Evolutionary conservation across 2,888 invertebrate genomes (phyloP), one percentile per base, ranked within the genome.

Genomic region (Cephus rjabovi): DNA sequence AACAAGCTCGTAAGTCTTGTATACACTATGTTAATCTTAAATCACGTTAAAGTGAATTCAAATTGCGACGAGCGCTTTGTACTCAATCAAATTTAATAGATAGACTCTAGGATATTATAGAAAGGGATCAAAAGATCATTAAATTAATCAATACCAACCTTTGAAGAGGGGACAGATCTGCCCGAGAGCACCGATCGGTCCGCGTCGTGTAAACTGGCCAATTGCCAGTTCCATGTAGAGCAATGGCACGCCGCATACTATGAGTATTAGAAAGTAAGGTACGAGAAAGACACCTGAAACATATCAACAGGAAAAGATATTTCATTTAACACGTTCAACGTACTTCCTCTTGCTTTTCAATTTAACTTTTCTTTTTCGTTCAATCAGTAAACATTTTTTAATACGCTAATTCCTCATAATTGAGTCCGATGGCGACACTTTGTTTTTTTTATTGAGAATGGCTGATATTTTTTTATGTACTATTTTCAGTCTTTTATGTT

Each of bases 151-250:
- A 71, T 31, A 34, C 75, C 37, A 86, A 97, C 97, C 98, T 96
- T 98, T 98, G 86, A 98, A 96, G 79, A 98, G 93, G 15, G 98
- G 98, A 91, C 98, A 98, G 82, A 98, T 94, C 92, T 97, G 97
- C 83, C 96, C 97, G 85, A 98, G 92, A 75, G 98, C 98, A 80
- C 97, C 97, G 83, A 98, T 97, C 73, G 98, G 97, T 79, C 98
- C 98, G 87, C 97, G 94, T 83, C 97, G 95, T 68, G 98, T 98
- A 90, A 96, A 98, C 91, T 98, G 98, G 68, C 98, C 98, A 82
- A 98, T 94, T 71, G 97, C 96, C 86, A 98, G 92, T 92, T 98
- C 98, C 98, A 98, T 98, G 91, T 97, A 98, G 80, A 98, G 94
- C 93, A 98, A 94, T 31, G 98, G 98, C 84, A 98, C 95, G 80